Conservation (phyloP, 2,888 invertebrate genomes). For the Kuschelorhynchus macadamiae region DNA sequence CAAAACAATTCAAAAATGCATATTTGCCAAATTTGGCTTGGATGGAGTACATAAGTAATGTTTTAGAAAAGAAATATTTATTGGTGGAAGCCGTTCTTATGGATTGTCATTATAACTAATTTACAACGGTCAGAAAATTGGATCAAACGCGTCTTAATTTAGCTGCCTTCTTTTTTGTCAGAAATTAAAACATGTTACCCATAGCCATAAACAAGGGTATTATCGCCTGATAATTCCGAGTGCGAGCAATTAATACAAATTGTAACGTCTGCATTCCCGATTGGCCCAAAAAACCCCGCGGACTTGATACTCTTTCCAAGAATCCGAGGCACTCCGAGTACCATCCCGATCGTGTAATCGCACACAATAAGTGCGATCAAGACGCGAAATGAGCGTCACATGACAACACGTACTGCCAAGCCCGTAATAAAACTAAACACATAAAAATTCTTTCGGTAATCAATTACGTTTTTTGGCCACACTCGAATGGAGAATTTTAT, state of each 20-base stretch:
- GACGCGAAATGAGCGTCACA: conserved; percentile 44
- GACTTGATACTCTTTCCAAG: conserved; percentile 35
- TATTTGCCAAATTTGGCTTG: too few relatives aligned
- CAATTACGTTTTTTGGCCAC: conserved; percentile 49
- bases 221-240: conserved; percentile 13
- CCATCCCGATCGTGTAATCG: conserved; percentile 43
- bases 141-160: too few relatives aligned
- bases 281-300: conserved; percentile 27
- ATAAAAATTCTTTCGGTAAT: conserved; percentile 50
- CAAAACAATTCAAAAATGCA: too few relatives aligned
- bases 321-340: conserved; percentile 38
- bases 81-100: too few relatives aligned
- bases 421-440: conserved; percentile 50
- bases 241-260: conserved; percentile 17
- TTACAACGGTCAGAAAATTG: too few relatives aligned
- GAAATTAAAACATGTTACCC: background rate
- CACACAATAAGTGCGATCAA: conserved; percentile 49
- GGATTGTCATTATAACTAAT: too few relatives aligned
- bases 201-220: conserved; percentile 11
- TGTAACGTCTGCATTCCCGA: conserved; percentile 9
- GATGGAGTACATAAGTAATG: too few relatives aligned
- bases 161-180: too few relatives aligned
- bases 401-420: conserved; percentile 44
- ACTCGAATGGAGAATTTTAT: conserved; percentile 50
- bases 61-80: too few relatives aligned